A percentile compares a stretch with the other conserved stretches of the same genome.
These are phyloP conservation scores for Drosophila koepferae DNA, from an alignment of 2,888 invertebrate species.

Conservation along the genomic window DNA sequence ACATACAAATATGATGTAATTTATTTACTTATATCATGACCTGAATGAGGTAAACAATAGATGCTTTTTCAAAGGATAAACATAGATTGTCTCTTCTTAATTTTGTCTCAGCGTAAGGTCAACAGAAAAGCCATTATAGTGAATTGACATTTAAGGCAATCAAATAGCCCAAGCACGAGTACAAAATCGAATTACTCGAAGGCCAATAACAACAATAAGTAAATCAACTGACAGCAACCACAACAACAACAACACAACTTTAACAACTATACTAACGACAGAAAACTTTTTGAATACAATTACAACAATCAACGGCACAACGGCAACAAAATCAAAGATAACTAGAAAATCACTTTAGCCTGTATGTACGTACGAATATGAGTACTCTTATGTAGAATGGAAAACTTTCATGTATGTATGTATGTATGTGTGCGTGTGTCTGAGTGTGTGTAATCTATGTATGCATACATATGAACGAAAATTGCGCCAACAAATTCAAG, in stretches of 20 bases:
- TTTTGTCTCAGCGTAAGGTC: conserved; percentile 54
- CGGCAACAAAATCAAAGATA: conserved; percentile 32
- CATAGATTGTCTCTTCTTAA: background rate
- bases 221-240: conserved; percentile 33
- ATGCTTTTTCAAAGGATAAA: no score
- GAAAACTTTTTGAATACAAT: conserved; percentile 66
- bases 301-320: conserved; percentile 53
- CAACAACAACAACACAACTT: conserved; percentile 23
- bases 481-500: conserved; percentile 59
- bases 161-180: conserved; percentile 38
- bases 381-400: conserved; percentile 15
- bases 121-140: conserved; percentile 60
- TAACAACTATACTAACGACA: conserved; percentile 44
- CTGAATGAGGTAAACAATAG: background rate
- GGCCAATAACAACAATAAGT: conserved; percentile 29
- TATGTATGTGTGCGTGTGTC: background rate
- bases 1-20: background rate
- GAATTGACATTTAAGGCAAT: conserved; percentile 62
- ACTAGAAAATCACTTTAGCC: conserved; percentile 9
- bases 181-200: conserved; percentile 29
- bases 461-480: conserved; percentile 20
- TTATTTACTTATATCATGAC: background rate
- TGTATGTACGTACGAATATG: conserved; percentile 14
- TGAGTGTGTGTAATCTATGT: background rate
- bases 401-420: conserved; percentile 1